phyloP scores from a whole-genome alignment of 2,113 vertebrate species.

The Abramis brama region DNA sequence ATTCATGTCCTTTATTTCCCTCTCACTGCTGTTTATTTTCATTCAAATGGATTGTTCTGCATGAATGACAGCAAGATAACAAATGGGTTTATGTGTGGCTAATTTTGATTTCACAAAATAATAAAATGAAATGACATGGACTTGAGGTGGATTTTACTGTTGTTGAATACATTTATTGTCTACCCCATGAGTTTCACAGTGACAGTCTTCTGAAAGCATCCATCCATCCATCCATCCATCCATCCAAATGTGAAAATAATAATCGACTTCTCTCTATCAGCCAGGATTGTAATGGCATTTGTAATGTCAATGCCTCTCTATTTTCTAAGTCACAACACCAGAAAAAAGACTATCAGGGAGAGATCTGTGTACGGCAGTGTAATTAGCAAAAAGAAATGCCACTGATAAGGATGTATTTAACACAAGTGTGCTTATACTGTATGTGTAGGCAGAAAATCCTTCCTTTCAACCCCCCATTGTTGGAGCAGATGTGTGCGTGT shows the following conservation, averaged over 20 bases:
- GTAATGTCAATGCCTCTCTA: background rate
- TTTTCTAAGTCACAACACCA: background rate
- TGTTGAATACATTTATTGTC: background rate
- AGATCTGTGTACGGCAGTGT: background rate
- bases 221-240: too few relatives aligned
- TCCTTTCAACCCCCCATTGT: background rate
- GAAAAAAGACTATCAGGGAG: background rate
- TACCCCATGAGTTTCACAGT: conserved; percentile 10
- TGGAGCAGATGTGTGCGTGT: conserved; percentile 6
- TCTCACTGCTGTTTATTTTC: conserved; percentile 41
- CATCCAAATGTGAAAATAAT: background rate
- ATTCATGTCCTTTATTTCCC: conserved; percentile 27
- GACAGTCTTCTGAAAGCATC: background rate
- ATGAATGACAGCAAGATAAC: conserved; percentile 46
- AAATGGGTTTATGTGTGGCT: conserved; percentile 44
- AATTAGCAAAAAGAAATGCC: background rate
- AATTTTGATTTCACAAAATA: conserved; percentile 36
- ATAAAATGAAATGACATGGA: conserved; percentile 21
- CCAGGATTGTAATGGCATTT: background rate
- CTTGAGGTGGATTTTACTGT: background rate
- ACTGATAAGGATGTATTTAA: conserved; percentile 13
- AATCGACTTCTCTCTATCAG: background rate
- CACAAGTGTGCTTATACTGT: background rate
- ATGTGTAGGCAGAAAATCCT: background rate
- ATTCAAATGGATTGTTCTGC: conserved; percentile 54